phyloP scores from a whole-genome alignment of 2,797 vertebrate genomes.

The Microctenopoma lineatum region DNA sequence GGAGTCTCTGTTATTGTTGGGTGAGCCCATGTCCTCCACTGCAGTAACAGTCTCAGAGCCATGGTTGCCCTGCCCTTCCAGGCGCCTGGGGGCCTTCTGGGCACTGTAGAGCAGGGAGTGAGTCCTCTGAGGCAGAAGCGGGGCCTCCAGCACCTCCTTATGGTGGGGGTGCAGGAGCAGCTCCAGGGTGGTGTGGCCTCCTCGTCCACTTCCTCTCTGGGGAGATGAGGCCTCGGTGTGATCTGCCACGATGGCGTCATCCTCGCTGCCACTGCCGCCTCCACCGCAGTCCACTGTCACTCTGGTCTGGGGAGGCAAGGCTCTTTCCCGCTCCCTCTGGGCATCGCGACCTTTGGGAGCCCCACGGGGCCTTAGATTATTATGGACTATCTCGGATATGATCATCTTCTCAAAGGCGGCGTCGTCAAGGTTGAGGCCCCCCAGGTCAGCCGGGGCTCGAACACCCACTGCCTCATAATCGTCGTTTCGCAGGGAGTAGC shows the following conservation, averaged over 20 bases:
- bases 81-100: constrained; percentile 82
- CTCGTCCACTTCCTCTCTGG: constrained; percentile 79
- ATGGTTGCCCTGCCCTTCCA: constrained; percentile 85
- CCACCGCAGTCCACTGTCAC: constrained; percentile 71
- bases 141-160: constrained; percentile 92
- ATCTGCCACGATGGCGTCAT: constrained; percentile 89
- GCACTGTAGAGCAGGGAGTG: constrained; percentile 98
- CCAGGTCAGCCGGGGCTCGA: constrained; percentile 87
- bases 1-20: constrained; percentile 94
- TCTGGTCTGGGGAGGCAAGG: constrained; percentile 67
- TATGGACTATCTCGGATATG: constrained; percentile 98
- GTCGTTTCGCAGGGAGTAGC: constrained; percentile 95
- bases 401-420: constrained; percentile 99
- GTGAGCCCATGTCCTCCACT: constrained; percentile 86
- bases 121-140: constrained; percentile 97
- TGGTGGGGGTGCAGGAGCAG: constrained; percentile 89
- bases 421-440: constrained; percentile 94
- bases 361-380: constrained; percentile 92
- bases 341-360: constrained; percentile 75
- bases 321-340: constrained; percentile 63
- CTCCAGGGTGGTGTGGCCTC: constrained; percentile 88
- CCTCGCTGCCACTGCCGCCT: constrained; percentile 91
- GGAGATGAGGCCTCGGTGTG: constrained; percentile 89
- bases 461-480: constrained; percentile 89
- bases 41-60: constrained; percentile 87